Conservation (phyloP, 2,888 invertebrate genomes). For the Ischnus inquisitorius region DNA sequence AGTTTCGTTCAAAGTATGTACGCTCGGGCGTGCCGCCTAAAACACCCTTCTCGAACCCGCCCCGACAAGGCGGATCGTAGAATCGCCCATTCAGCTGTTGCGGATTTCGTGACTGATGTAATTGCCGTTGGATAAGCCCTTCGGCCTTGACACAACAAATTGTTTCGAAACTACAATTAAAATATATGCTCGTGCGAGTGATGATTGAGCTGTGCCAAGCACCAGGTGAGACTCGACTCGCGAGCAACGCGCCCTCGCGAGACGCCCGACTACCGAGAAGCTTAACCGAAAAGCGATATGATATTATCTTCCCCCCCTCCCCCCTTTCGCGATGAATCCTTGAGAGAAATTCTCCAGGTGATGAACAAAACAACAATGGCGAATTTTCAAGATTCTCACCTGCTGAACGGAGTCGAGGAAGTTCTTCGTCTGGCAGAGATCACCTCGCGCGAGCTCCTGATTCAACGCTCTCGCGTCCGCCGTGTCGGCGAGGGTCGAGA, state of each 20-base stretch:
- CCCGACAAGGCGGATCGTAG: background rate
- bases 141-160: conserved; percentile 85
- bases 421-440: conserved; percentile 87
- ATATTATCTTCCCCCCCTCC: background rate
- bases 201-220: conserved; percentile 85
- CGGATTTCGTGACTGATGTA: conserved; percentile 85
- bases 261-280: conserved; percentile 1
- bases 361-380: background rate
- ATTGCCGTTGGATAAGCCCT: conserved; percentile 81
- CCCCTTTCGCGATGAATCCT: conserved; percentile 36
- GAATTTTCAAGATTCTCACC: conserved; percentile 86
- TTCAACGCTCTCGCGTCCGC: conserved; percentile 90
- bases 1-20: conserved; percentile 68
- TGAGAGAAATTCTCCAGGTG: conserved; percentile 11
- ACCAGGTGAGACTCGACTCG: conserved; percentile 76
- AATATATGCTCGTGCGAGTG: conserved; percentile 80
- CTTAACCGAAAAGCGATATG: conserved; percentile 32
- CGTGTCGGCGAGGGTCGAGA: conserved; percentile 91
- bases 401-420: conserved; percentile 92
- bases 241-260: conserved; percentile 60
- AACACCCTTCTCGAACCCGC: background rate
- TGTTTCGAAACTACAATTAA: conserved; percentile 85
- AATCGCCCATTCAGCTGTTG: conserved; percentile 81
- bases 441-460: conserved; percentile 86
- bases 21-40: conserved; percentile 53